Conservation (phyloP, 2,113 vertebrate species). For the Eclectus roratus region DNA sequence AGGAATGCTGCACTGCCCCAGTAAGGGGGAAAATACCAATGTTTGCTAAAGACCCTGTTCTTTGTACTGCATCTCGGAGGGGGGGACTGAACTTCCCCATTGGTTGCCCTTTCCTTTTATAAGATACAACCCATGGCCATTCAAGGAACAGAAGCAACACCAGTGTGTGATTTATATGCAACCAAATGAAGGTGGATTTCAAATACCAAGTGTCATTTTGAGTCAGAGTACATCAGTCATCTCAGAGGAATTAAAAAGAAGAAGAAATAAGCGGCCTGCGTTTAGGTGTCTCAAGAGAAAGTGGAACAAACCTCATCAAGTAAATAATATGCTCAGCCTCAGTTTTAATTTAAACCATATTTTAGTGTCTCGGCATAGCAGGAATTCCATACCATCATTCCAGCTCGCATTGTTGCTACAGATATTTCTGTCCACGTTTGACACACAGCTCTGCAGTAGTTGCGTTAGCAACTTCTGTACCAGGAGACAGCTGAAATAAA, state of each 20-base stretch:
- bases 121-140: background rate
- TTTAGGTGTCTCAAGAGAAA: conserved; percentile 28
- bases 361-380: conserved; percentile 46
- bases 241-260: background rate
- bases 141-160: background rate
- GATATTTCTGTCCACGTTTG: conserved; percentile 2
- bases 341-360: conserved; percentile 56
- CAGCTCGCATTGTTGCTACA: background rate
- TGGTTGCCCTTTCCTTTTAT: background rate
- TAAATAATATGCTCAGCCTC: background rate
- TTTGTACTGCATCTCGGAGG: background rate
- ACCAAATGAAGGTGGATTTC: background rate
- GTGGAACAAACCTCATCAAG: conserved; percentile 36
- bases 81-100: background rate
- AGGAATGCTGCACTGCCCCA: background rate
- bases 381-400: conserved; percentile 43
- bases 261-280: background rate
- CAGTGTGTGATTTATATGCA: background rate
- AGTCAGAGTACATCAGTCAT: background rate
- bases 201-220: background rate
- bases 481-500: background rate
- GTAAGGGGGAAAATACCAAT: background rate
- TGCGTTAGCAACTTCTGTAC: background rate
- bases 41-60: background rate
- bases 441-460: background rate